phyloP scores from a whole-genome alignment of 1,140 invertebrate genomes.

The Heliothis subflexa region DNA sequence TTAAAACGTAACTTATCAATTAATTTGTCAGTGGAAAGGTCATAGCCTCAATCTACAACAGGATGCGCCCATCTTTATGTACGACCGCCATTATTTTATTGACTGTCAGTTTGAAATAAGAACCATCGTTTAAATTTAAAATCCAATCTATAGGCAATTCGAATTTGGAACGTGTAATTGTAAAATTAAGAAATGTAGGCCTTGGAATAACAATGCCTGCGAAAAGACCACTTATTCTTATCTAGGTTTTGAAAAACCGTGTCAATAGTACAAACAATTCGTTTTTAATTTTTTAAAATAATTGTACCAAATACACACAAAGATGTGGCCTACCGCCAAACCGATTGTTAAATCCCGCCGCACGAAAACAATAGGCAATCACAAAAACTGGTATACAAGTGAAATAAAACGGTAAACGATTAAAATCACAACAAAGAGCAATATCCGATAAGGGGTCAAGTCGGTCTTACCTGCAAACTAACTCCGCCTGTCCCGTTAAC shows the following conservation, averaged over 20 bases:
- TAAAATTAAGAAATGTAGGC: not conserved
- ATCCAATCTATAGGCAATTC: not conserved
- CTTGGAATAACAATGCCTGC: not conserved
- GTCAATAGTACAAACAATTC: not conserved
- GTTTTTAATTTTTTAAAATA: not conserved
- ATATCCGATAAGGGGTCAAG: conserved; percentile 41
- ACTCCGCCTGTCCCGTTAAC: conserved; percentile 60
- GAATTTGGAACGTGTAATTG: conserved; percentile 16
- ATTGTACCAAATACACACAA: conserved; percentile 10
- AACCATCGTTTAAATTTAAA: conserved; percentile 6
- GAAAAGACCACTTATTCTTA: not conserved
- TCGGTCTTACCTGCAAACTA: conserved; percentile 32
- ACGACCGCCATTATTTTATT: conserved; percentile 9
- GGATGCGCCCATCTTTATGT: not conserved
- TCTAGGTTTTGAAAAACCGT: not conserved
- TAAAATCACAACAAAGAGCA: conserved; percentile 26
- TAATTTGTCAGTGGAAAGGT: not conserved
- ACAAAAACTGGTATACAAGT: conserved; percentile 6
- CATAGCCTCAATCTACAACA: not conserved
- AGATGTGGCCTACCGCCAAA: not conserved
- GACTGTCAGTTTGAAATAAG: conserved; percentile 21
- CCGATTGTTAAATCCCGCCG: not conserved
- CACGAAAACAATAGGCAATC: conserved; percentile 37
- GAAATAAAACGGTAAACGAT: conserved; percentile 3
- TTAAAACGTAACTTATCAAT: not conserved